phyloP scores from a whole-genome alignment of 2,797 vertebrate genomes.

The Oreochromis grahami region DNA sequence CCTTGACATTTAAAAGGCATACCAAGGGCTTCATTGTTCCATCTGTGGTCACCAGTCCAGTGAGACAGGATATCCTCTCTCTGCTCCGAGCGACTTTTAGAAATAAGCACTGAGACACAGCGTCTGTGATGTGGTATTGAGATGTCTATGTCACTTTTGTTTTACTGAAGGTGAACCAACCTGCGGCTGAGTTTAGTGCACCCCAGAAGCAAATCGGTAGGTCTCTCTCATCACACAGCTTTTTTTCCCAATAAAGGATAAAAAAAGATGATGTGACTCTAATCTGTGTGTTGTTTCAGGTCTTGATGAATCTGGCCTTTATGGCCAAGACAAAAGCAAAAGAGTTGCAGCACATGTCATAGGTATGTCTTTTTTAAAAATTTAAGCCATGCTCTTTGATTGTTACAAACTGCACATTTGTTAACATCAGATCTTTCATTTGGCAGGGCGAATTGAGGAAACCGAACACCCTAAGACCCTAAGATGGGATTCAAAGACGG shows the following conservation, averaged over 20 bases:
- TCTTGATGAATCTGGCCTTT: not conserved
- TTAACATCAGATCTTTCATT: not conserved
- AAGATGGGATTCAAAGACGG: constrained; percentile 78
- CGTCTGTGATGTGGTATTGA: constrained; percentile 25
- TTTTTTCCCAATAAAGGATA: not conserved
- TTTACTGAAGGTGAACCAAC: constrained; percentile 34
- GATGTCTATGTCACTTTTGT: constrained; percentile 27
- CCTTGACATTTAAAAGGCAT: constrained; percentile 60
- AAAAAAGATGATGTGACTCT: not conserved
- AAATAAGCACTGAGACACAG: not conserved
- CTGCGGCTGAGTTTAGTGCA: constrained; percentile 11
- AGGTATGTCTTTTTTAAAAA: constrained; percentile 62
- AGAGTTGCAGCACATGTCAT: constrained; percentile 83
- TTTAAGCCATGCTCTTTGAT: not conserved
- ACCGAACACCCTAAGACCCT: constrained; percentile 51
- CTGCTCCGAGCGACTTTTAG: not conserved
- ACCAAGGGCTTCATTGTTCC: not conserved
- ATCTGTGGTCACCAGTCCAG: constrained; percentile 66
- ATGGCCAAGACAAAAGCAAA: constrained; percentile 28
- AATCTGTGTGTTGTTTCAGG: constrained; percentile 60
- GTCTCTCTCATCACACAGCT: constrained; percentile 3
- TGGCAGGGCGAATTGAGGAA: constrained; percentile 49
- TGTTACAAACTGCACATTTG: not conserved
- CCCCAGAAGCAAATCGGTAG: constrained; percentile 83
- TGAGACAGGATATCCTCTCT: constrained; percentile 69